These are phyloP conservation scores for Hippocampus comes DNA, from an alignment of 2,113 vertebrate species.

Conservation along the genomic window DNA sequence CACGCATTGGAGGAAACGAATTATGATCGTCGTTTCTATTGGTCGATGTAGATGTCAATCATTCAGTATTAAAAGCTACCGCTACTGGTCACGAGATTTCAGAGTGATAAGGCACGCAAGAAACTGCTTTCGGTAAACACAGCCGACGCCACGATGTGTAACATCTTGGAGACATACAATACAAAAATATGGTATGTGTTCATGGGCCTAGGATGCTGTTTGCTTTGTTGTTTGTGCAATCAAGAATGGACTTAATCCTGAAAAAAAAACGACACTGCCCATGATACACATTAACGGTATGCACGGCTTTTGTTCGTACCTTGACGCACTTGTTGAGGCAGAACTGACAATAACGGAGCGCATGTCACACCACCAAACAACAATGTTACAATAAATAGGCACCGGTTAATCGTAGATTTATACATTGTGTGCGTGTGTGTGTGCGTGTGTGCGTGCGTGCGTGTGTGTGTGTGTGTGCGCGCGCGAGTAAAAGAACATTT, in stretches of 20 bases:
- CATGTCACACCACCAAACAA: no score
- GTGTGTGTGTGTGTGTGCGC: no score
- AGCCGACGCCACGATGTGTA: background rate
- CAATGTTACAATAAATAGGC: no score
- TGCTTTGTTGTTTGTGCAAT: background rate
- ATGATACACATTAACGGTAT: background rate
- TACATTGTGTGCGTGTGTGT: no score
- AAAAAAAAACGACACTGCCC: background rate
- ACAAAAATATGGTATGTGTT: background rate
- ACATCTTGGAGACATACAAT: background rate
- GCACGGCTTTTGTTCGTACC: background rate
- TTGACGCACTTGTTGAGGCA: background rate
- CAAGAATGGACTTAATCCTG: background rate
- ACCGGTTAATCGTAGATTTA: no score
- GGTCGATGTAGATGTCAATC: constrained; percentile 7
- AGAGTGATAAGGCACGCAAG: background rate
- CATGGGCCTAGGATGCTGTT: background rate
- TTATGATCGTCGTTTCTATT: constrained; percentile 18
- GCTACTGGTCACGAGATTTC: constrained; percentile 25
- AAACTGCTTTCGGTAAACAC: background rate
- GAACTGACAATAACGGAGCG: no score
- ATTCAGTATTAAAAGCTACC: accelerated
- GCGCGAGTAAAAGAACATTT: no score
- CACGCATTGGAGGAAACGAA: constrained; percentile 40
- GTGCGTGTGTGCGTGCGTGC: no score